Conservation (phyloP, 2,888 invertebrate species). For the Pyrrhia umbra region DNA sequence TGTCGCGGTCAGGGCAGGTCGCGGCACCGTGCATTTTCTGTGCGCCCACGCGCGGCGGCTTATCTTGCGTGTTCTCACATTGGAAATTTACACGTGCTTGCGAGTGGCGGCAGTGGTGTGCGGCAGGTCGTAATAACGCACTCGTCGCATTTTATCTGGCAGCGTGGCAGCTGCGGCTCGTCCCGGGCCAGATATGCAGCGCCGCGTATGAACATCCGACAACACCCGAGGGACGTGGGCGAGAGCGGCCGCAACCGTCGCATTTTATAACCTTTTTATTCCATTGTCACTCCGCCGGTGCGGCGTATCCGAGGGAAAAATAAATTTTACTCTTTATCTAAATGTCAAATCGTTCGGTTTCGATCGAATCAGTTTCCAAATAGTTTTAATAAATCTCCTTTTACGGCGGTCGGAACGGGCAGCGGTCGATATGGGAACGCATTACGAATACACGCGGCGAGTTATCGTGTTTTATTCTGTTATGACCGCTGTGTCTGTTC, state of each 20-base stretch:
- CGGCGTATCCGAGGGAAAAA: slow-evolving; percentile 85
- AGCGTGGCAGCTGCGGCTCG: slow-evolving; percentile 77
- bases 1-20: slow-evolving; percentile 69
- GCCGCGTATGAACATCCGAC: slow-evolving; percentile 77
- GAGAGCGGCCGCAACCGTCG: slow-evolving; percentile 81
- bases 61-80: slow-evolving; percentile 87
- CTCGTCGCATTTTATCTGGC: slow-evolving; percentile 86
- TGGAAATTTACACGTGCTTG: slow-evolving; percentile 89
- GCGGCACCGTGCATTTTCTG: slow-evolving; percentile 80
- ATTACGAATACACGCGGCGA: slow-evolving; percentile 86
- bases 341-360: slow-evolving; percentile 90
- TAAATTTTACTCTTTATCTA: slow-evolving; percentile 90
- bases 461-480: slow-evolving; percentile 89
- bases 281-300: slow-evolving; percentile 87
- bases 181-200: slow-evolving; percentile 74
- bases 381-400: slow-evolving; percentile 91
- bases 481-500: slow-evolving; percentile 85
- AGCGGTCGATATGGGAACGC: slow-evolving; percentile 83
- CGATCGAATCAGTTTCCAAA: slow-evolving; percentile 90
- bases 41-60: slow-evolving; percentile 81
- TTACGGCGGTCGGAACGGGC: slow-evolving; percentile 83
- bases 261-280: slow-evolving; percentile 90
- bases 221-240: slow-evolving; percentile 86
- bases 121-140: slow-evolving; percentile 83
- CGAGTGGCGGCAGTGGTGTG: slow-evolving; percentile 70